Percentiles rank a stretch among this genome's conserved stretches.
These are phyloP conservation scores for Leptatherina wallacei DNA, from an alignment of 2,797 vertebrate genomes.

Conservation along the genomic window DNA sequence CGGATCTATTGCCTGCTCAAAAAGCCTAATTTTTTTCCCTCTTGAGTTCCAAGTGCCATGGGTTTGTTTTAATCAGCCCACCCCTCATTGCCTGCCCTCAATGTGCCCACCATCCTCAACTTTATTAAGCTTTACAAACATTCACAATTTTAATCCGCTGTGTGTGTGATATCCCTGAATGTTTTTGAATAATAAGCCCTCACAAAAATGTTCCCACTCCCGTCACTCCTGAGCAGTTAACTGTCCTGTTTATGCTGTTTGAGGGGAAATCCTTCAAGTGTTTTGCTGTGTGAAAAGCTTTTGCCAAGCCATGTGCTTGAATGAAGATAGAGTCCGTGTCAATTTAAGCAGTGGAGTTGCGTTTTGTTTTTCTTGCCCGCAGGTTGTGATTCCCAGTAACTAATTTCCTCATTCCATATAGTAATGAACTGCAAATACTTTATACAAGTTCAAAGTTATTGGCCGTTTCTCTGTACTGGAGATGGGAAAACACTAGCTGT, in stretches of 20 bases:
- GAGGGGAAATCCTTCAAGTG: not conserved
- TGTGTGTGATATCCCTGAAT: constrained; percentile 3
- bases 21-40: constrained; percentile 41
- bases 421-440: constrained; percentile 7
- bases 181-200: constrained; percentile 16
- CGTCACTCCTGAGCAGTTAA: constrained; percentile 7
- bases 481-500: constrained; percentile 20
- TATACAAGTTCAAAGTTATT: constrained; percentile 19
- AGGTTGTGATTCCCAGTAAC: not conserved
- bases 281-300: constrained; percentile 32
- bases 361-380: constrained; percentile 17
- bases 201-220: not conserved
- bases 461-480: constrained; percentile 21
- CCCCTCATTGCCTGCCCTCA: not conserved
- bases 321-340: constrained; percentile 25
- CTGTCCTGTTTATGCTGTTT: constrained; percentile 4
- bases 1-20: constrained; percentile 43
- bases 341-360: constrained; percentile 10
- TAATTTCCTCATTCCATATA: constrained; percentile 11
- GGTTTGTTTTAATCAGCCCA: constrained; percentile 25
- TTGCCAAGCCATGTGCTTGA: constrained; percentile 16
- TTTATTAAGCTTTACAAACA: constrained; percentile 6
- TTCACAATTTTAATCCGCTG: not conserved
- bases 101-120: constrained; percentile 14
- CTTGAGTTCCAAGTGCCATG: constrained; percentile 51